phyloP scores from a whole-genome alignment of 2,888 invertebrate genomes.

The Agonopterix arenella region DNA sequence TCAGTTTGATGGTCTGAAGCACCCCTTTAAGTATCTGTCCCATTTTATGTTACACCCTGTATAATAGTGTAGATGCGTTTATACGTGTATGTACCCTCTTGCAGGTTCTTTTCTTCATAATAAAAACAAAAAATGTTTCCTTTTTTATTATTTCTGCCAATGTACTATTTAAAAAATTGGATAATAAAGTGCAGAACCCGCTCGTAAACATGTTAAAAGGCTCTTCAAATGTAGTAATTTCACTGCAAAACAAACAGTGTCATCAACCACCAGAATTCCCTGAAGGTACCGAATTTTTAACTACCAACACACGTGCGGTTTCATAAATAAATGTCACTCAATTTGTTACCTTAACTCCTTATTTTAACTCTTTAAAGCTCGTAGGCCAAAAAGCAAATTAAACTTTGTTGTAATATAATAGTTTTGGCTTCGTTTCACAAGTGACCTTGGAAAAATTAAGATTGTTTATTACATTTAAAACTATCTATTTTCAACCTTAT shows the following conservation, averaged over 20 bases:
- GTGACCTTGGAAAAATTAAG: slow-evolving; percentile 3
- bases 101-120: no score
- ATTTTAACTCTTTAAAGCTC: background rate
- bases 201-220: slow-evolving; percentile 2
- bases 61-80: no score
- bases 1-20: no score
- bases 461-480: background rate
- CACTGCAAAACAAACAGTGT: slow-evolving; percentile 3
- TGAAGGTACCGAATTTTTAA: slow-evolving; percentile 3
- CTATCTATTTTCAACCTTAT: background rate
- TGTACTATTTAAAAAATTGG: background rate
- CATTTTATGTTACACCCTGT: no score
- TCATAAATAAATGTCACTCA: background rate
- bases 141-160: no score
- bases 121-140: no score
- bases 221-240: slow-evolving; percentile 5
- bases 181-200: background rate
- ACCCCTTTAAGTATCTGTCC: no score
- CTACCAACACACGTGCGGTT: background rate
- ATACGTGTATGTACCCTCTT: no score
- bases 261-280: slow-evolving; percentile 3
- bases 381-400: background rate
- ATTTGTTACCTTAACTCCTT: background rate
- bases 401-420: slow-evolving; percentile 1
- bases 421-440: slow-evolving; percentile 4